phyloP scores from a whole-genome alignment of 2,797 vertebrate genomes.

The Yasuhikotakia modesta region DNA sequence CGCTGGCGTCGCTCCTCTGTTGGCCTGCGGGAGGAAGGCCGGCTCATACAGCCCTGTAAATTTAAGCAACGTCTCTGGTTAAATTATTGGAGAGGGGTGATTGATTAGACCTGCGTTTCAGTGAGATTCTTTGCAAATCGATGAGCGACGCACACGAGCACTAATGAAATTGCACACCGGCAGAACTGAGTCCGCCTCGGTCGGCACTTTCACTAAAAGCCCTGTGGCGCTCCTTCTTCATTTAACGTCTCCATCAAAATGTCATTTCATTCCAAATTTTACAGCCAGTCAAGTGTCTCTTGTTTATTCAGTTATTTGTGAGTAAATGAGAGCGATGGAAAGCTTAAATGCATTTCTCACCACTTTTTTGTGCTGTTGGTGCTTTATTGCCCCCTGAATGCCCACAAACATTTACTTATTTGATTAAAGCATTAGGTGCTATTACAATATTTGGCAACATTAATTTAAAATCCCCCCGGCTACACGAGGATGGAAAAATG shows the following conservation, averaged over 20 bases:
- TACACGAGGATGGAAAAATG: slow-evolving; percentile 44
- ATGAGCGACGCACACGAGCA: slow-evolving; percentile 45
- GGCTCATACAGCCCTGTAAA: slow-evolving; percentile 30
- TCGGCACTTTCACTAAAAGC: slow-evolving; percentile 45
- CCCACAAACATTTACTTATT: slow-evolving; percentile 25
- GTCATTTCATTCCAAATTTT: slow-evolving; percentile 19
- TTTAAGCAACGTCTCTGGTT: slow-evolving; percentile 19
- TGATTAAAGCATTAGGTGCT: slow-evolving; percentile 30
- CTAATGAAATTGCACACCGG: slow-evolving; percentile 50
- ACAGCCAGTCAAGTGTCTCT: slow-evolving; percentile 15
- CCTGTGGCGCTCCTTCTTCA: slow-evolving; percentile 23
- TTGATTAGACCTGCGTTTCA: slow-evolving; percentile 53
- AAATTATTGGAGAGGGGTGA: slow-evolving; percentile 49
- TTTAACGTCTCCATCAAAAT: slow-evolving; percentile 44
- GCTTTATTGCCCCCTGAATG: slow-evolving; percentile 5
- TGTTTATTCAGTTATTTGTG: slow-evolving; percentile 30
- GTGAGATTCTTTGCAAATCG: slow-evolving; percentile 51
- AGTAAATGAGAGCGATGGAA: slow-evolving; percentile 18
- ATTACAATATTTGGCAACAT: slow-evolving; percentile 38
- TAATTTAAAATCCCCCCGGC: slow-evolving; percentile 34
- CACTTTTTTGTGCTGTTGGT: slow-evolving; percentile 12
- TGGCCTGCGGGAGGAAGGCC: not conserved
- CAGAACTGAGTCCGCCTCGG: slow-evolving; percentile 39
- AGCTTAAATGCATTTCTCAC: slow-evolving; percentile 19
- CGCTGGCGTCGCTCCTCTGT: not conserved